These are phyloP conservation scores for Agonopterix arenella DNA, from an alignment of 2,888 invertebrate species.

Conservation along the genomic window DNA sequence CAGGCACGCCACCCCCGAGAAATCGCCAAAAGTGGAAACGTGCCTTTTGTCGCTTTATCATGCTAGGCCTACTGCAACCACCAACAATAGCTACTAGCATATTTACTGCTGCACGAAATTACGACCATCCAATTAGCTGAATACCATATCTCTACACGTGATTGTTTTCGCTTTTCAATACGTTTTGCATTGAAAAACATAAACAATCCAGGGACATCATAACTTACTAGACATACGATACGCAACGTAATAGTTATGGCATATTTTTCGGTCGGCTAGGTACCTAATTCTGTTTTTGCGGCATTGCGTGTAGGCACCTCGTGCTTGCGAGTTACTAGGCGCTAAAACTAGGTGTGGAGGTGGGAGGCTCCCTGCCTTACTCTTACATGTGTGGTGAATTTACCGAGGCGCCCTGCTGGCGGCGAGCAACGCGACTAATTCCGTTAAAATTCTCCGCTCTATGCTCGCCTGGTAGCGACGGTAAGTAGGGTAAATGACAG, in stretches of 20 bases:
- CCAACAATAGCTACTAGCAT: too few species aligned
- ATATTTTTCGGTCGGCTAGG: conserved; percentile 1
- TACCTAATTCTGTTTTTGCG: conserved; percentile 46
- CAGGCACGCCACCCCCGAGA: too few species aligned
- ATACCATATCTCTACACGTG: too few species aligned
- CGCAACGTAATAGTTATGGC: background rate
- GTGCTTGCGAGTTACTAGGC: conserved; percentile 55
- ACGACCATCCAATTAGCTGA: too few species aligned
- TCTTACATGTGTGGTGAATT: conserved; percentile 60
- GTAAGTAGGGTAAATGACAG: conserved; percentile 68
- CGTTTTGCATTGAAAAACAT: too few species aligned
- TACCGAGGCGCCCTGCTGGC: conserved; percentile 73
- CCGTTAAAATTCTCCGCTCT: conserved; percentile 72
- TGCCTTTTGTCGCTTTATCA: too few species aligned
- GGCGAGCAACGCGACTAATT: conserved; percentile 64
- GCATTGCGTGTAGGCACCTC: conserved; percentile 64
- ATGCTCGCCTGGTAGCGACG: conserved; percentile 63
- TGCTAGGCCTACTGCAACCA: too few species aligned
- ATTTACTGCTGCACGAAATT: too few species aligned
- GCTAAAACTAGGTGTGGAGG: conserved; percentile 58
- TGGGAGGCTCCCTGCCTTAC: conserved; percentile 42
- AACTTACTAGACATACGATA: background rate
- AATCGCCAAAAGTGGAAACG: too few species aligned
- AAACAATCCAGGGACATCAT: background rate
- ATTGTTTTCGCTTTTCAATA: too few species aligned